Evolutionary conservation across 2,113 vertebrate genomes (phyloP).

Genomic region (Edolisoma coerulescens): DNA sequence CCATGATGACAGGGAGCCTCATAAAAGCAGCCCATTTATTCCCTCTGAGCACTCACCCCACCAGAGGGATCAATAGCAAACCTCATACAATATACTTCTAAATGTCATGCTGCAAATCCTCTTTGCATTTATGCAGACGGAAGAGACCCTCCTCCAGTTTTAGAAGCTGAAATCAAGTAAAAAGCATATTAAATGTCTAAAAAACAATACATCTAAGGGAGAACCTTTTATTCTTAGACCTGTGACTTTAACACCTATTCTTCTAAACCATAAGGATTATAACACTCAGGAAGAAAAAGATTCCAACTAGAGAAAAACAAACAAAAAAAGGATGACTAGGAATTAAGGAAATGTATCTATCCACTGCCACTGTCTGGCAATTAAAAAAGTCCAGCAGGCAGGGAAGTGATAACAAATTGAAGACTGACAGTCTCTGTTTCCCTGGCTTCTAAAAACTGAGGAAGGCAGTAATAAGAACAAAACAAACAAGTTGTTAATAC

Average conservation of each 20-base stretch:
- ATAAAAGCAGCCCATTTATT: slow-evolving; percentile 78
- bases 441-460: neutral
- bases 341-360: neutral
- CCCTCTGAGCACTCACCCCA: slow-evolving; percentile 71
- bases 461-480: neutral
- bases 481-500: neutral
- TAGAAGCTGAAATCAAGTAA: slow-evolving; percentile 23
- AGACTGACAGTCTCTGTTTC: neutral
- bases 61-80: slow-evolving; percentile 77
- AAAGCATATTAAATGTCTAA: slow-evolving; percentile 42
- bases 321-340: neutral
- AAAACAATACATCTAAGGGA: neutral
- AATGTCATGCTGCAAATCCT: slow-evolving; percentile 72
- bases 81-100: slow-evolving; percentile 76
- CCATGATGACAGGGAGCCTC: slow-evolving; percentile 82
- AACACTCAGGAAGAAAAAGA: neutral
- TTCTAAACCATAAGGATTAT: neutral
- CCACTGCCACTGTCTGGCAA: neutral
- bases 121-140: slow-evolving; percentile 67
- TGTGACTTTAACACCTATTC: neutral
- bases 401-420: neutral
- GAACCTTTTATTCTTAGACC: neutral
- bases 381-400: neutral
- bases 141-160: slow-evolving; percentile 42
- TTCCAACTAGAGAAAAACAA: neutral